phyloP scores from a whole-genome alignment of 2,888 invertebrate genomes.

The Graphium colonna region DNA sequence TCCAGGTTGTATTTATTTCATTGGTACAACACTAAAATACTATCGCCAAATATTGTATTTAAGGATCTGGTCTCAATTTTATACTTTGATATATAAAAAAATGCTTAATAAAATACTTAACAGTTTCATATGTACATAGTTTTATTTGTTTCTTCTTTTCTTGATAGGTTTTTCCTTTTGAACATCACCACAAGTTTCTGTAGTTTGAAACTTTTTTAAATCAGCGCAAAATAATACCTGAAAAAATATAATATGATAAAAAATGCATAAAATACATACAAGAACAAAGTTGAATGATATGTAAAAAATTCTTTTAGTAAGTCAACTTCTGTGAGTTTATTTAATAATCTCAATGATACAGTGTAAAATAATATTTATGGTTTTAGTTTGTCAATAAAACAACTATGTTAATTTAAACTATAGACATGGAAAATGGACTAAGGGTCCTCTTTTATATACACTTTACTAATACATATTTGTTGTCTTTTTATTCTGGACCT shows the following conservation, averaged over 20 bases:
- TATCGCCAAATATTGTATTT: neutral
- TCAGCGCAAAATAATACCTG: conserved; percentile 91
- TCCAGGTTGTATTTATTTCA: conserved; percentile 8
- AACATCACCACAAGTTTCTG: conserved; percentile 26
- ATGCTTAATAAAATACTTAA: conserved; percentile 15
- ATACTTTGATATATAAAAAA: conserved; percentile 38
- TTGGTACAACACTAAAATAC: neutral
- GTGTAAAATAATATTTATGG: too few species aligned
- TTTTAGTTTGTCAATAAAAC: too few species aligned
- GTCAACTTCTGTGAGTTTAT: too few species aligned
- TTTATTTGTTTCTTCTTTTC: conserved; percentile 39
- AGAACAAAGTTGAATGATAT: too few species aligned
- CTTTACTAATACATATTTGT: too few species aligned
- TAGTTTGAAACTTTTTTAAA: conserved; percentile 84
- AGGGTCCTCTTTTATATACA: too few species aligned
- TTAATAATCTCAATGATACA: too few species aligned
- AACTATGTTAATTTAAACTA: too few species aligned
- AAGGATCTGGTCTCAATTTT: conserved; percentile 28
- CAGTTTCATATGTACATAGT: conserved; percentile 7
- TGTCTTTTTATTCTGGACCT: too few species aligned
- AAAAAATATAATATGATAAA: neutral
- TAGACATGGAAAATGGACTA: too few species aligned
- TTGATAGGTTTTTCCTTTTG: conserved; percentile 44
- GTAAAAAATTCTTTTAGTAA: too few species aligned
- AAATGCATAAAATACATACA: too few species aligned